Evolutionary conservation across 2,113 vertebrate genomes (phyloP).

Genomic region (Butorides virescens): DNA sequence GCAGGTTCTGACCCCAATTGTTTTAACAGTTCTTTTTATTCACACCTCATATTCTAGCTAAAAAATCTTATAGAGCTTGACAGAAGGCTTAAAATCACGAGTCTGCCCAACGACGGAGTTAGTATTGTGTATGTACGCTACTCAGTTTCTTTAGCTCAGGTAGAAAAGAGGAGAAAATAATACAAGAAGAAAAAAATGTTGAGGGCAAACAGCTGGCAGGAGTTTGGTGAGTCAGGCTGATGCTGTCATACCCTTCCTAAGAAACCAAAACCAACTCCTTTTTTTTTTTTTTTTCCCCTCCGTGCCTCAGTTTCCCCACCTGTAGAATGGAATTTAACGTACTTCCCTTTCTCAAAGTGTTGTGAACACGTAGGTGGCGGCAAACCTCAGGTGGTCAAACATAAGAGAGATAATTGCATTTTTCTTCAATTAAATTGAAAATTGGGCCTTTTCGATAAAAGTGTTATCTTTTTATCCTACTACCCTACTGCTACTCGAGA

Average conservation of each 20-base stretch:
- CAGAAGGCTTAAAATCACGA: neutral
- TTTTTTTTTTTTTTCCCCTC: neutral
- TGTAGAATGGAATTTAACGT: neutral
- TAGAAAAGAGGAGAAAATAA: neutral
- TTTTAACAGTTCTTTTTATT: slow-evolving; percentile 60
- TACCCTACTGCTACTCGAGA: neutral
- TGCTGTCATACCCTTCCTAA: accelerated
- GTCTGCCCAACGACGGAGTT: neutral
- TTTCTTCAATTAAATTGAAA: neutral
- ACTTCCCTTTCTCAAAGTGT: neutral
- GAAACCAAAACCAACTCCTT: accelerated
- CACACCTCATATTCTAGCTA: slow-evolving; percentile 40
- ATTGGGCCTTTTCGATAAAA: neutral
- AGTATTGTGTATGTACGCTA: neutral
- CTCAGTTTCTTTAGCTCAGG: neutral
- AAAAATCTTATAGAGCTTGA: slow-evolving; percentile 27
- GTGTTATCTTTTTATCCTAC: neutral
- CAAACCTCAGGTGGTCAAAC: neutral
- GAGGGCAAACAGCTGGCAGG: neutral
- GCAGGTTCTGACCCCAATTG: slow-evolving; percentile 62
- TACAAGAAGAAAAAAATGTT: neutral
- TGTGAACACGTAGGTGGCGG: accelerated
- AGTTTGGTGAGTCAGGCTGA: neutral
- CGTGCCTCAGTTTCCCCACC: neutral
- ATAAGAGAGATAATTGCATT: accelerated